These are phyloP conservation scores for Dasysyrphus tricinctus DNA, from an alignment of 2,888 invertebrate genomes.

Conservation along the genomic window DNA sequence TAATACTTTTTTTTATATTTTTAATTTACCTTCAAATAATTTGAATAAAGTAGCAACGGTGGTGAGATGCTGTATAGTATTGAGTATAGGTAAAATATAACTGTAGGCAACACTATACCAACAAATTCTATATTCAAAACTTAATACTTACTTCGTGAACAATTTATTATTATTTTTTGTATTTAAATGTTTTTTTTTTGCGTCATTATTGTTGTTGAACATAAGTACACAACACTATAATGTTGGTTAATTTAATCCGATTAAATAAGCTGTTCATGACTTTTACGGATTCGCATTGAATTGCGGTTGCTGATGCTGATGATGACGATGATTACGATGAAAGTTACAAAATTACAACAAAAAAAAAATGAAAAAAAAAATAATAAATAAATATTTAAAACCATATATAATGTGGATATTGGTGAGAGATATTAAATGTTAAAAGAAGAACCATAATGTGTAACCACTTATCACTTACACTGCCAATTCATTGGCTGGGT, in stretches of 20 bases:
- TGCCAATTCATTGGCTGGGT: constrained; percentile 45
- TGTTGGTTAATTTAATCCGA: constrained; percentile 72
- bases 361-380: constrained; percentile 3
- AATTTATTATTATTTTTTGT: constrained; percentile 5
- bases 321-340: constrained; percentile 21
- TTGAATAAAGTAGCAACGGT: constrained; percentile 3
- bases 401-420: background rate
- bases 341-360: constrained; percentile 41
- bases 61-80: background rate
- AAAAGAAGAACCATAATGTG: constrained; percentile 37
- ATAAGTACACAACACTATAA: constrained; percentile 8
- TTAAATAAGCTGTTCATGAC: constrained; percentile 71
- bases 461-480: constrained; percentile 64
- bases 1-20: constrained; percentile 13
- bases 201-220: background rate
- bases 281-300: constrained; percentile 61
- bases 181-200: constrained; percentile 3
- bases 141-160: constrained; percentile 23
- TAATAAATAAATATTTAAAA: constrained; percentile 21
- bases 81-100: background rate
- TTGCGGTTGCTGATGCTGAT: constrained; percentile 50
- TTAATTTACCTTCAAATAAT: constrained; percentile 53
- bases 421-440: constrained; percentile 20
- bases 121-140: background rate
- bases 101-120: background rate